Evolutionary conservation across 2,888 invertebrate species (phyloP).

Genomic region (Proisotoma minuta): DNA sequence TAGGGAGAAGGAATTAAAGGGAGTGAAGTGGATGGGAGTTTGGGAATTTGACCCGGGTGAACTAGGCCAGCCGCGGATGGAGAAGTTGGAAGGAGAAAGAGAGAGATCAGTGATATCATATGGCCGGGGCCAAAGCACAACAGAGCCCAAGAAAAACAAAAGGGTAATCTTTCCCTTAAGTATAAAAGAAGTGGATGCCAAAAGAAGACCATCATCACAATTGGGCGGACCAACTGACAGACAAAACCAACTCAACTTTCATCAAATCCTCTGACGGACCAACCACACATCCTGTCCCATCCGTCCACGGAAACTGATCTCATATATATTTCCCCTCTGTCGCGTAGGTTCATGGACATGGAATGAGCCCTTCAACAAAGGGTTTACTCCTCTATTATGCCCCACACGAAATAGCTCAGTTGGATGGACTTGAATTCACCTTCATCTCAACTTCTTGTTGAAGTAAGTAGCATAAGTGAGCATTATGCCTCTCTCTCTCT

Average conservation of each 20-base stretch:
- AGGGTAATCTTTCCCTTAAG: conserved; percentile 4
- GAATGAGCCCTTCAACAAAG: no score
- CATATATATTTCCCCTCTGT: not conserved
- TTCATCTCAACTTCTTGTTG: no score
- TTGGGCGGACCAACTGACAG: conserved; percentile 1
- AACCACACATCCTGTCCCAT: not conserved
- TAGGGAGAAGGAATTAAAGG: no score
- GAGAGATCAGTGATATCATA: not conserved
- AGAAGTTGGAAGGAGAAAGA: not conserved
- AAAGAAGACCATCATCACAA: conserved; percentile 3
- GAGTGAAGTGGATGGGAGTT: not conserved
- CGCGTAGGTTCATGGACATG: no score
- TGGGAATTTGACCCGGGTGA: conserved; percentile 6
- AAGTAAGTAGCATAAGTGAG: no score
- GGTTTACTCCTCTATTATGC: no score
- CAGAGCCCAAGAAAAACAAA: conserved; percentile 3
- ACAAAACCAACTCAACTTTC: not conserved
- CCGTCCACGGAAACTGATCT: not conserved
- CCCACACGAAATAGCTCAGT: no score
- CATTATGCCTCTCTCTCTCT: not conserved
- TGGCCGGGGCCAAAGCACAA: conserved; percentile 2
- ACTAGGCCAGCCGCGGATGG: not conserved
- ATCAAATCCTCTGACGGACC: no score
- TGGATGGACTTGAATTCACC: no score
- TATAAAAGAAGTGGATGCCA: not conserved